These are phyloP conservation scores for Ibycter americanus DNA, from an alignment of 2,797 vertebrate genomes.

Conservation along the genomic window DNA sequence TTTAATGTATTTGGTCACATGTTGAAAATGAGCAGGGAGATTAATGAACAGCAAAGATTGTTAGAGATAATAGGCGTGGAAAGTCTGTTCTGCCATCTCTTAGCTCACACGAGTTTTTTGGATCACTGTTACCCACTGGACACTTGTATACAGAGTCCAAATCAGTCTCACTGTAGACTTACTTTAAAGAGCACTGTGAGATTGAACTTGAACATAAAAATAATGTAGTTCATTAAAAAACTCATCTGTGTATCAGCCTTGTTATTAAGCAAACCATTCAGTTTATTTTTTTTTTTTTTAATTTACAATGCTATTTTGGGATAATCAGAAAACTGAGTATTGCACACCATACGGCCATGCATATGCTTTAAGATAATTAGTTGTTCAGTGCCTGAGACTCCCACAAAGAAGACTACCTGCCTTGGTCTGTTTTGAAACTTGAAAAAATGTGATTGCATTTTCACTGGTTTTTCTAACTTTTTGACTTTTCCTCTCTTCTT, in stretches of 20 bases:
- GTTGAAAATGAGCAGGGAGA: not conserved
- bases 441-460: not conserved
- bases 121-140: not conserved
- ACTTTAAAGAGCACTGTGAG: constrained; percentile 11
- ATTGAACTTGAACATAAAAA: not conserved
- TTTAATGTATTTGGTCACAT: not conserved
- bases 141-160: not conserved
- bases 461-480: not conserved
- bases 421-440: not conserved
- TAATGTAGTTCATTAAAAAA: not conserved
- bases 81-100: not conserved
- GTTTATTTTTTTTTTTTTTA: constrained; percentile 13
- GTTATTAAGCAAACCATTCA: constrained; percentile 17
- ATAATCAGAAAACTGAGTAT: not conserved
- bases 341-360: not conserved
- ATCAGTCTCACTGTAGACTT: not conserved
- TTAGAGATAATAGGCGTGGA: not conserved
- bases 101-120: not conserved
- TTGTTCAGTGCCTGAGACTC: not conserved
- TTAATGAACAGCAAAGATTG: not conserved
- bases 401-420: not conserved
- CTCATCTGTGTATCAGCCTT: not conserved
- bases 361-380: constrained; percentile 12
- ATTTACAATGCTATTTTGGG: not conserved
- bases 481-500: not conserved